Conservation (phyloP, 1,140 invertebrate genomes). For the Drosophila busckii region DNA sequence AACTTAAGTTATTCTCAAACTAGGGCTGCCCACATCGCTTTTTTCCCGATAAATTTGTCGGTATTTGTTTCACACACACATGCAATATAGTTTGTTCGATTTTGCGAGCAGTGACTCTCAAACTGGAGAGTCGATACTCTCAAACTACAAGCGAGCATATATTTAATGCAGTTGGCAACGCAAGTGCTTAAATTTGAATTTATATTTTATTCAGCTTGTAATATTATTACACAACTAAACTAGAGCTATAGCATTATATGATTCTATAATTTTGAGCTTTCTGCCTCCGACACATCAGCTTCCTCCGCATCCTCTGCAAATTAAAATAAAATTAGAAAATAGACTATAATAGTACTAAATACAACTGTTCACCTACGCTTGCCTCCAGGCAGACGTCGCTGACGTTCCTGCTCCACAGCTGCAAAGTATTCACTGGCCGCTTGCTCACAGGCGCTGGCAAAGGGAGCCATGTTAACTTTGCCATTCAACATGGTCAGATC, state of each 20-base stretch:
- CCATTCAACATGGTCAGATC: conserved; percentile 75
- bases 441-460: conserved; percentile 67
- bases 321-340: background rate
- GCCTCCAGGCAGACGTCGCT: conserved; percentile 64
- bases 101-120: too few species aligned
- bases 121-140: too few species aligned
- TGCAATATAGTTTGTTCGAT: too few species aligned
- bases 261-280: conserved; percentile 55
- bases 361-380: conserved; percentile 74
- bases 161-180: too few species aligned
- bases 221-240: conserved; percentile 1
- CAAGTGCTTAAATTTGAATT: too few species aligned
- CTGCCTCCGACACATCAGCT: conserved; percentile 66
- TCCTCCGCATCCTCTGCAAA: conserved; percentile 78
- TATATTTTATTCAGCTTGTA: too few species aligned
- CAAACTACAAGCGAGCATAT: too few species aligned
- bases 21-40: too few species aligned
- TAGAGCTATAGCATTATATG: background rate
- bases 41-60: too few species aligned
- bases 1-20: too few species aligned
- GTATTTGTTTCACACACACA: too few species aligned
- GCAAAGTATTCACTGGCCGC: conserved; percentile 70
- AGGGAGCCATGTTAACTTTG: conserved; percentile 69
- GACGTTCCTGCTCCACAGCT: conserved; percentile 71
- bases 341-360: background rate